These are phyloP conservation scores for Scarus forsteni DNA, from an alignment of 2,797 vertebrate genomes.

Conservation along the genomic window DNA sequence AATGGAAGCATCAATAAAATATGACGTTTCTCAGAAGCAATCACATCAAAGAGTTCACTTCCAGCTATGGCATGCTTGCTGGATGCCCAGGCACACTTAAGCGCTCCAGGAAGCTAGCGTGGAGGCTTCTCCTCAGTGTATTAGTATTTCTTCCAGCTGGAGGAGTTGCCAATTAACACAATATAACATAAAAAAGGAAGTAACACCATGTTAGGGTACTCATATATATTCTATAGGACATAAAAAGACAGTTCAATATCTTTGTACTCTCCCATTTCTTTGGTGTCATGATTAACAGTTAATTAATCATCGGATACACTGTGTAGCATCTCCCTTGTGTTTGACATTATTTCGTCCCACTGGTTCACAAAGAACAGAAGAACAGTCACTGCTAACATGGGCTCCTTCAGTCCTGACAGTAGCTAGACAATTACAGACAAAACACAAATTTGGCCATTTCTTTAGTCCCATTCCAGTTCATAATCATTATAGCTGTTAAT, in stretches of 20 bases:
- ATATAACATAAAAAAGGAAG: conserved; percentile 58
- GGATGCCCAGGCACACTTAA: conserved; percentile 78
- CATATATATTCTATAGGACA: neutral
- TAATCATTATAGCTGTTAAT: too few species aligned
- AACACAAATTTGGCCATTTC: too few species aligned
- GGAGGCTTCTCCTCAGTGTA: conserved; percentile 74
- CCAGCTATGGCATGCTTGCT: conserved; percentile 77
- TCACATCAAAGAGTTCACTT: conserved; percentile 87
- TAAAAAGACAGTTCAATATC: conserved; percentile 2
- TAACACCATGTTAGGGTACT: conserved; percentile 7
- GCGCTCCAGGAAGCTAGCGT: conserved; percentile 67
- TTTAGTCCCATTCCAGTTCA: too few species aligned
- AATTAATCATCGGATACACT: too few species aligned
- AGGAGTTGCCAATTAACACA: conserved; percentile 76
- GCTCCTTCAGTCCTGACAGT: too few species aligned
- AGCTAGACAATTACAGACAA: too few species aligned
- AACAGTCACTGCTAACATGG: too few species aligned
- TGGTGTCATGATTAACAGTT: too few species aligned
- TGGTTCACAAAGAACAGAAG: too few species aligned
- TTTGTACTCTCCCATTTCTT: neutral
- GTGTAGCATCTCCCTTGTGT: too few species aligned
- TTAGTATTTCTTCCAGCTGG: conserved; percentile 80
- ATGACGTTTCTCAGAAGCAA: conserved; percentile 87
- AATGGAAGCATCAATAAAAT: conserved; percentile 91
- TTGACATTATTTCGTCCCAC: too few species aligned